Conservation (phyloP, 92 coral and sea anemone genomes). For the Phenganax marumi region DNA sequence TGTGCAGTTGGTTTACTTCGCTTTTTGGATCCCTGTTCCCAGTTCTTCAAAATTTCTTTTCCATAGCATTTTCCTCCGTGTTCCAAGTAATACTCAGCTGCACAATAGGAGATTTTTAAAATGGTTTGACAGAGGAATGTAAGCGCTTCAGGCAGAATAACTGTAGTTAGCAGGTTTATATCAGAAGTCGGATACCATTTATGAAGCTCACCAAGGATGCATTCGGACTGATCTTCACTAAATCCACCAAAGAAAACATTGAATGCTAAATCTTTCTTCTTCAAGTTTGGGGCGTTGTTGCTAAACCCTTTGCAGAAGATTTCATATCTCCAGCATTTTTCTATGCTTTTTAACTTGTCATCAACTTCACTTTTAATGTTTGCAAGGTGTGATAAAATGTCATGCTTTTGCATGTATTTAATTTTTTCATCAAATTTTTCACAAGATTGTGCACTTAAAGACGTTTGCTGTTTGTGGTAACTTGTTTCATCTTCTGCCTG, state of each 20-base stretch:
- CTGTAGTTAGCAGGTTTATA: conserved; percentile 11
- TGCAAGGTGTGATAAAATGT: neutral
- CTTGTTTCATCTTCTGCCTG: neutral
- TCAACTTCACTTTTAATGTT: neutral
- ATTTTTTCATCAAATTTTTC: conserved; percentile 6
- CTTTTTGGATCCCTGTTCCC: neutral
- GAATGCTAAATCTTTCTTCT: neutral
- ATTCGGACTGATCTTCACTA: neutral
- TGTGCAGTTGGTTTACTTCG: neutral
- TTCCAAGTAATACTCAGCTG: conserved; percentile 22
- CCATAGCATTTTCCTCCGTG: conserved; percentile 9
- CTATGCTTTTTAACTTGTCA: neutral
- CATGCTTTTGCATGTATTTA: neutral
- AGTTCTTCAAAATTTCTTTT: neutral
- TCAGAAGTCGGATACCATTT: neutral
- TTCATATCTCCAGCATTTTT: conserved; percentile 2
- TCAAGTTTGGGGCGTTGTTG: neutral
- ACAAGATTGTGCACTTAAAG: neutral
- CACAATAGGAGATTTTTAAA: neutral
- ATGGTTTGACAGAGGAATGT: neutral
- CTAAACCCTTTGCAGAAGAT: neutral
- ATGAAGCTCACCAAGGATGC: conserved; percentile 6
- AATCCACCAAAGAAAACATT: conserved; percentile 18
- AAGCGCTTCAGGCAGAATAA: conserved; percentile 30
- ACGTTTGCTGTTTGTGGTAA: neutral